Percentiles rank a stretch among this genome's conserved stretches.
phyloP scores from a whole-genome alignment of 2,113 vertebrate species.

The Anolis carolinensis region DNA sequence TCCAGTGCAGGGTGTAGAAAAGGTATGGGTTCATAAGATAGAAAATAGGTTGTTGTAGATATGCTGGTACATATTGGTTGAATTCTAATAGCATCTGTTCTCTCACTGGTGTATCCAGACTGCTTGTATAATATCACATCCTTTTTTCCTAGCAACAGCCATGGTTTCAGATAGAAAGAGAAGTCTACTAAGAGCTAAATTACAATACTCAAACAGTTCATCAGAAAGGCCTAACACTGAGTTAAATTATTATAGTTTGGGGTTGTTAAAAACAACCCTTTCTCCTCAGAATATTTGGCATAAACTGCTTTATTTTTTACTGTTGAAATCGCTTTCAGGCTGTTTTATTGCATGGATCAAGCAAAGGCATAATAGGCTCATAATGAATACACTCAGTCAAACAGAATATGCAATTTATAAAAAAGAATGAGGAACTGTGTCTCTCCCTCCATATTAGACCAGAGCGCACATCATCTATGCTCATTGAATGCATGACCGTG shows the following conservation, averaged over 20 bases:
- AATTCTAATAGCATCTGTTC: slow-evolving; percentile 39
- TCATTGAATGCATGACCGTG: too few species aligned
- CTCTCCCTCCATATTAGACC: too few species aligned
- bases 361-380: too few species aligned
- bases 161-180: slow-evolving; percentile 61
- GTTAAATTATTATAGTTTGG: slow-evolving; percentile 48
- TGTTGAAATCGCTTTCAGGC: neutral
- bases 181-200: slow-evolving; percentile 57
- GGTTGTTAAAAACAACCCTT: neutral
- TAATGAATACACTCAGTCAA: too few species aligned
- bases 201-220: slow-evolving; percentile 34
- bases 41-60: slow-evolving; percentile 20
- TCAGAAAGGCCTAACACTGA: slow-evolving; percentile 39
- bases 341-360: too few species aligned
- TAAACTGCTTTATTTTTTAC: slow-evolving; percentile 32
- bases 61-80: slow-evolving; percentile 4
- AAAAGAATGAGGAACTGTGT: too few species aligned
- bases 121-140: slow-evolving; percentile 40
- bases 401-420: too few species aligned
- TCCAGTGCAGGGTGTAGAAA: too few species aligned
- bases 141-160: slow-evolving; percentile 62
- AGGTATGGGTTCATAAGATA: slow-evolving; percentile 1
- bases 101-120: slow-evolving; percentile 58
- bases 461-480: too few species aligned
- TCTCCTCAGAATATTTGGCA: rapidly evolving